phyloP scores from a whole-genome alignment of 2,113 vertebrate species.

The Antigone vipio region DNA sequence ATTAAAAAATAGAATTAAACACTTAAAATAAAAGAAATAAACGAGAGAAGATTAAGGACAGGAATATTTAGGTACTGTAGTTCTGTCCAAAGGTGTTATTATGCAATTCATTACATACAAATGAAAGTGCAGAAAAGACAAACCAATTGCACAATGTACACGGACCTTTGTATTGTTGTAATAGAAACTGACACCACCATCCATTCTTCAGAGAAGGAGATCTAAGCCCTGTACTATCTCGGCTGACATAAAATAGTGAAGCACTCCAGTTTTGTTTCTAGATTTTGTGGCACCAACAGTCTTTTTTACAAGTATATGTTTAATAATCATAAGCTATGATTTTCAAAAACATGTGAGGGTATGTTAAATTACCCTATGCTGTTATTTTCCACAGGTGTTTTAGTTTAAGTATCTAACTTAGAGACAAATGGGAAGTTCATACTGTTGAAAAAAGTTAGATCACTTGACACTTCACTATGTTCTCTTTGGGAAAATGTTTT shows the following conservation, averaged over 20 bases:
- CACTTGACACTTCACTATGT: background rate
- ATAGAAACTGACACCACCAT: background rate
- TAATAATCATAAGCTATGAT: background rate
- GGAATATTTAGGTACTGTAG: background rate
- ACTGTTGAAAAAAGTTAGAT: background rate
- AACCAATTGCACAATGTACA: fast-evolving
- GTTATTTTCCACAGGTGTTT: background rate
- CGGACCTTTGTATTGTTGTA: background rate
- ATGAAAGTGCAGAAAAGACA: background rate
- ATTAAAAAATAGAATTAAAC: background rate
- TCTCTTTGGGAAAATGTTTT: background rate
- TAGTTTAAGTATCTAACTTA: background rate
- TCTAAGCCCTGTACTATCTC: background rate
- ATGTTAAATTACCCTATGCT: background rate
- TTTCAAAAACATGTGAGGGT: background rate
- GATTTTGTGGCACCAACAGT: background rate
- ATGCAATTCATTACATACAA: background rate
- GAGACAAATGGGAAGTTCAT: background rate
- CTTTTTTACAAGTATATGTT: background rate
- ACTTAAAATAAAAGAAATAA: background rate
- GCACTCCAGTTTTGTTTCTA: background rate
- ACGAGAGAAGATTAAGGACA: background rate
- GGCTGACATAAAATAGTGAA: background rate
- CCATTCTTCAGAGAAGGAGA: background rate
- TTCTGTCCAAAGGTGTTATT: background rate